phyloP scores from a whole-genome alignment of 37 sponge, comb jelly and placozoan genomes.

The Eunapius fragilis region DNA sequence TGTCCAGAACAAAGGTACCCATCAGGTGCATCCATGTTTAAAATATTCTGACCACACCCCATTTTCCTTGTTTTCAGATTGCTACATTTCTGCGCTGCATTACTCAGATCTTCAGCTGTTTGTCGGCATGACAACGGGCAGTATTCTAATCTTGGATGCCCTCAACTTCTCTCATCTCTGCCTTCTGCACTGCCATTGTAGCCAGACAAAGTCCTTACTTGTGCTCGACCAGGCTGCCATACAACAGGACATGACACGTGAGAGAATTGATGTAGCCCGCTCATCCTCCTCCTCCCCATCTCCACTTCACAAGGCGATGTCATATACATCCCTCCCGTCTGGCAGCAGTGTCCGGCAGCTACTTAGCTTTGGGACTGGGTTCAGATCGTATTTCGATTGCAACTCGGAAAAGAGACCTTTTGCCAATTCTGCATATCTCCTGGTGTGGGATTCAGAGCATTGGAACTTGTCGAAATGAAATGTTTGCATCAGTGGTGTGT shows the following conservation, averaged over 20 bases:
- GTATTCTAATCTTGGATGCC: conserved; percentile 53
- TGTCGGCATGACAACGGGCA: conserved; percentile 52
- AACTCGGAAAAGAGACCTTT: conserved; percentile 19
- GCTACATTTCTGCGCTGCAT: conserved; percentile 46
- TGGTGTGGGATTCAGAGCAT: conserved; percentile 57
- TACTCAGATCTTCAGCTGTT: conserved; percentile 21
- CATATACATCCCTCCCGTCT: neutral
- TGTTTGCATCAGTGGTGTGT: neutral
- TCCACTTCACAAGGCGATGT: neutral
- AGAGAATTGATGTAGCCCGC: neutral
- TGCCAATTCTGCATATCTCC: conserved; percentile 39
- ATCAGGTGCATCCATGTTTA: too few species aligned
- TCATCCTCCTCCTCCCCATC: conserved; percentile 29
- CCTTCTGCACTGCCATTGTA: conserved; percentile 6
- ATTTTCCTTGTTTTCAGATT: neutral
- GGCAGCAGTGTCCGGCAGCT: conserved; percentile 1
- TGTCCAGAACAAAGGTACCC: neutral
- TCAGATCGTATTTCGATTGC: conserved; percentile 60
- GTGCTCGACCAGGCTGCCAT: neutral
- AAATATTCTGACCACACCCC: neutral
- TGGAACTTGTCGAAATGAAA: conserved; percentile 7
- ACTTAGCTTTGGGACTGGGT: conserved; percentile 43
- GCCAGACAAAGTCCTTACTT: neutral
- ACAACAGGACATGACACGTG: neutral
- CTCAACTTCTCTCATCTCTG: conserved; percentile 16